phyloP scores from a whole-genome alignment of 2,888 invertebrate species.

The Dasypogon diadema region DNA sequence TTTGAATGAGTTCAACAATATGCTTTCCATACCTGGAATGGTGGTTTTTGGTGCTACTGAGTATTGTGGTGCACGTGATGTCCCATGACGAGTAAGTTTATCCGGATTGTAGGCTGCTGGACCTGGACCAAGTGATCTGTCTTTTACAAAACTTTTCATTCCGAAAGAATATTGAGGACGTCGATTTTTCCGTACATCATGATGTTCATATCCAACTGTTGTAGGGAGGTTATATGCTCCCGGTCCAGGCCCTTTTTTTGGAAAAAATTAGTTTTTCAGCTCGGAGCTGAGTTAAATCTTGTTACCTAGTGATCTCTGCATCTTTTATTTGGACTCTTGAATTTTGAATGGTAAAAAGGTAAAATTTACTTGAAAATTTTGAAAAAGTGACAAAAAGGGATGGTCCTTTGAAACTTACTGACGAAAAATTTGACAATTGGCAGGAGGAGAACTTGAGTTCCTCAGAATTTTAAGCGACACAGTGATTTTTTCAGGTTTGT shows the following conservation, averaged over 20 bases:
- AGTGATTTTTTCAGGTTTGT: no score
- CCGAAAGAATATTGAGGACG: slow-evolving; percentile 68
- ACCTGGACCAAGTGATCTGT: slow-evolving; percentile 62
- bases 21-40: slow-evolving; percentile 57
- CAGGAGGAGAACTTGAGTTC: no score
- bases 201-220: slow-evolving; percentile 72
- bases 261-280: background rate
- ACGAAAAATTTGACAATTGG: no score
- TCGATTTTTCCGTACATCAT: slow-evolving; percentile 71
- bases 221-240: slow-evolving; percentile 72
- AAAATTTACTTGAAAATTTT: background rate
- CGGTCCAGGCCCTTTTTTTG: slow-evolving; percentile 72
- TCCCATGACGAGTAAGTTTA: slow-evolving; percentile 62
- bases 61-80: slow-evolving; percentile 67
- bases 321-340: background rate
- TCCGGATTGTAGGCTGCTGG: slow-evolving; percentile 63
- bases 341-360: background rate
- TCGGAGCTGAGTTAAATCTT: no score
- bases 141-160: slow-evolving; percentile 55
- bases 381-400: no score
- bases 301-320: background rate
- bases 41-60: slow-evolving; percentile 69
- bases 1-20: no score
- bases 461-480: no score
- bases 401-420: no score